Evolutionary conservation across 2,113 vertebrate genomes (phyloP).

Genomic region (Onychostoma macrolepis): DNA sequence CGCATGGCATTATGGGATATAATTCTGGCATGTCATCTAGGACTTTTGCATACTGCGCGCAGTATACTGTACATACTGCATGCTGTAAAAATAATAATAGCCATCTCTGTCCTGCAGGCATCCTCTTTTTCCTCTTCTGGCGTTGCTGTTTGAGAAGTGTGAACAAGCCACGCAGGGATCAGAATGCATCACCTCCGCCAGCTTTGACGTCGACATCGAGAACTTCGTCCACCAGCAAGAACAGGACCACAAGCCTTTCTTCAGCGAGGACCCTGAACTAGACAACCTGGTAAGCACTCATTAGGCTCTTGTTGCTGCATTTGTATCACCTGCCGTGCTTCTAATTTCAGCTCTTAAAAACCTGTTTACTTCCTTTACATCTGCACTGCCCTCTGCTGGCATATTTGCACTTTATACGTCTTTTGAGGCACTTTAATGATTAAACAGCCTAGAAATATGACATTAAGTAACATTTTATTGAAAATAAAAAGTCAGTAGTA

Average conservation of each 20-base stretch:
- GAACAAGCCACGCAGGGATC: slow-evolving; percentile 98
- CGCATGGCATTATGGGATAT: too few species aligned
- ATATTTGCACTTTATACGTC: neutral
- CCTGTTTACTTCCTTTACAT: slow-evolving; percentile 72
- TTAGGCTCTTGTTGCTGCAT: neutral
- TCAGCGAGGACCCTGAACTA: slow-evolving; percentile 96
- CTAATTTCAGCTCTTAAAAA: slow-evolving; percentile 64
- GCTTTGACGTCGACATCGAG: slow-evolving; percentile 98
- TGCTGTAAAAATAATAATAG: neutral
- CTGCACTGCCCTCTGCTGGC: slow-evolving; percentile 52
- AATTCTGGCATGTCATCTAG: neutral
- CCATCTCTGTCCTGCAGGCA: slow-evolving; percentile 77
- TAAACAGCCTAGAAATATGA: neutral
- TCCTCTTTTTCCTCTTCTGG: slow-evolving; percentile 94
- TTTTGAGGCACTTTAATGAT: neutral
- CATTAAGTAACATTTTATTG: neutral
- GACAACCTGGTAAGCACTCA: slow-evolving; percentile 88
- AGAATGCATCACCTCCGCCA: slow-evolving; percentile 98
- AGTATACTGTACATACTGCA: neutral
- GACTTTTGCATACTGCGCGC: neutral
- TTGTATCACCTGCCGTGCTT: neutral
- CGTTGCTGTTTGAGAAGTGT: slow-evolving; percentile 95
- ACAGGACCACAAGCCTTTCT: slow-evolving; percentile 97
- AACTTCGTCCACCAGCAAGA: slow-evolving; percentile 99
- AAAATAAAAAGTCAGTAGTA: neutral